phyloP scores from a whole-genome alignment of 2,888 invertebrate species.

The Synanthedon vespiformis region DNA sequence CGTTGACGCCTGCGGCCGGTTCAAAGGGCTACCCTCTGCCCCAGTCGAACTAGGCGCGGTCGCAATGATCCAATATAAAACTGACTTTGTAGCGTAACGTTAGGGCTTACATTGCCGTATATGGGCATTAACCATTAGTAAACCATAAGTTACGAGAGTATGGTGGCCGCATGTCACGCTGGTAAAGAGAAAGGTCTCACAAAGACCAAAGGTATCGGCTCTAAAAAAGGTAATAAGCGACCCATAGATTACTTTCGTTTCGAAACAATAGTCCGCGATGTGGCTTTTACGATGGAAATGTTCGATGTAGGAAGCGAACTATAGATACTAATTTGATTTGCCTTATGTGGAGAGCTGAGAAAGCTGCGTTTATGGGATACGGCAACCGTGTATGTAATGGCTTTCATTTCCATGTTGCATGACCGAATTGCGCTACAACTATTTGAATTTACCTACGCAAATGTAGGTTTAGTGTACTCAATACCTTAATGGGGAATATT shows the following conservation, averaged over 20 bases:
- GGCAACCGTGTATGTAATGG: constrained; percentile 23
- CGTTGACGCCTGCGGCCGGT: constrained; percentile 46
- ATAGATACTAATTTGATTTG: constrained; percentile 49
- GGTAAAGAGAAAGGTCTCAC: constrained; percentile 15
- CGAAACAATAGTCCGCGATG: constrained; percentile 19
- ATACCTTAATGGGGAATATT: too few species aligned
- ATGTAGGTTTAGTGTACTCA: too few species aligned
- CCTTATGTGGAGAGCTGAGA: constrained; percentile 48
- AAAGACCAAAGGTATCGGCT: constrained; percentile 46
- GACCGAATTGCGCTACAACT: not conserved
- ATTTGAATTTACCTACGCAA: too few species aligned
- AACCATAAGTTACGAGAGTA: constrained; percentile 13
- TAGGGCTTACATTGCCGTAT: not conserved
- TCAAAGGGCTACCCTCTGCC: constrained; percentile 43
- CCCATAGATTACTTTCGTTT: constrained; percentile 31
- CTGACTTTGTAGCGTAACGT: not conserved
- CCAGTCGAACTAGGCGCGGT: constrained; percentile 18
- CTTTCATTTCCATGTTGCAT: not conserved
- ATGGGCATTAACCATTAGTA: constrained; percentile 2
- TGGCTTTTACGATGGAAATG: constrained; percentile 30
- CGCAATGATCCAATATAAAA: not conserved
- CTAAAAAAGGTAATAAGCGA: constrained; percentile 51
- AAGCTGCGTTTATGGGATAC: constrained; percentile 32
- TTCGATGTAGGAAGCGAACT: constrained; percentile 38
- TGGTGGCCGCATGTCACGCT: constrained; percentile 33